phyloP scores from a whole-genome alignment of 2,888 invertebrate species.

The Crepidodera aurea region DNA sequence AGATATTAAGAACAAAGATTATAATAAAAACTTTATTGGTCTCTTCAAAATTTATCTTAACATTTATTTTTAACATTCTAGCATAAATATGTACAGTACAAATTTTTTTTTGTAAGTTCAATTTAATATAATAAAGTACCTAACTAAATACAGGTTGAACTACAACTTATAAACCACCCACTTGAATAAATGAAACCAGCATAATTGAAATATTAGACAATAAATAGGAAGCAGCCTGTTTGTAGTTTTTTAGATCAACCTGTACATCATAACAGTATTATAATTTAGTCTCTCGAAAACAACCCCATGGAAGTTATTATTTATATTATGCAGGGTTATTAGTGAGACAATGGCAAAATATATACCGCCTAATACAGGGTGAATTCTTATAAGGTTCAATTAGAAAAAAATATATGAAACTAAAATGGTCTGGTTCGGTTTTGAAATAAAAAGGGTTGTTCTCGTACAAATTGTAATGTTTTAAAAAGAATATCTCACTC shows the following conservation, averaged over 20 bases:
- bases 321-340: too few relatives aligned
- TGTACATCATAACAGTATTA: conserved; percentile 14
- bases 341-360: too few relatives aligned
- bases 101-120: conserved; percentile 30
- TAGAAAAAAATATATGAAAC: too few relatives aligned
- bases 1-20: too few relatives aligned
- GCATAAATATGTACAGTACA: conserved; percentile 34
- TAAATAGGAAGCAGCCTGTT: neutral
- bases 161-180: conserved; percentile 11
- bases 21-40: conserved; percentile 35
- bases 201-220: neutral
- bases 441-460: too few relatives aligned
- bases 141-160: conserved; percentile 26
- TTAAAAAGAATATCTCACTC: too few relatives aligned
- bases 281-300: conserved; percentile 10
- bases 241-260: conserved; percentile 10
- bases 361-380: too few relatives aligned
- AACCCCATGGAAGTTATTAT: neutral
- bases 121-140: conserved; percentile 33
- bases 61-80: conserved; percentile 30
- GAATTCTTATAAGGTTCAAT: too few relatives aligned
- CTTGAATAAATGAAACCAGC: conserved; percentile 6
- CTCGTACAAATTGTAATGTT: too few relatives aligned
- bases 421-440: too few relatives aligned
- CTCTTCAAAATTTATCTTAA: conserved; percentile 26